Evolutionary conservation across 1,140 invertebrate species (phyloP), one percentile per base, ranked within the genome.

Genomic region (Scylla paramamosain): DNA sequence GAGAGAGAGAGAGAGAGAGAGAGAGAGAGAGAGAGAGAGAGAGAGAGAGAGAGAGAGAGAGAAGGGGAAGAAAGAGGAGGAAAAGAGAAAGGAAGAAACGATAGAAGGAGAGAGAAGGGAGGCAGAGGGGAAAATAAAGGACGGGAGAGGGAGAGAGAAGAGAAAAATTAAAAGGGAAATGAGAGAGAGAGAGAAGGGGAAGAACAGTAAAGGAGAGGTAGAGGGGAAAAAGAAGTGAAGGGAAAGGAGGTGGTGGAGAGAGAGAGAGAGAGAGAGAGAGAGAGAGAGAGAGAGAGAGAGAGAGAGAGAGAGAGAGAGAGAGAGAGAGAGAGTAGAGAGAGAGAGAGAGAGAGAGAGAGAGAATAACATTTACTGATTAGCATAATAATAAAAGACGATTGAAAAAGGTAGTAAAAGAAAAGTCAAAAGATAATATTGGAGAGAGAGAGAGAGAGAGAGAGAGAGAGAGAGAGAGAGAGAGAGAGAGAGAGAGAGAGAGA

Each of bases 301-400:
- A 48, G 87, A 88, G 32, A 48, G 46, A 39, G 46, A 88, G 87
- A 48, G 46, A 88, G 87, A 88, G 90, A 91, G 90, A 91, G 90
- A 91, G 90, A 91, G 90, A 91, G 90, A 91, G 90, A 91, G 90
- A 91, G 90, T 59, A 16, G 29, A 25, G 28, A n/a, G 16, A 77
- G 67, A 77, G n/a, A 77, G n/a, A 77, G 67, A 77, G n/a, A 77
- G 67, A 77, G 20, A 77, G 16, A 77, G 20, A 77, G 20, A 25
- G 25, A 77, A 77, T 20, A 7, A 77, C 20, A 77, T 25, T 25
- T 59, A 59, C 39, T 39, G 39, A 39, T 77, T 20, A 20, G n/a
- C 4, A 77, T 25, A 77, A 77, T n/a, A 67, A 91, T 59, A 31
- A 59, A 46, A 46, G 28, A 32, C 14, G 39, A 52, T 14, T 20